A percentile compares a stretch with the other conserved stretches of the same genome.
These are phyloP conservation scores for Labeo rohita DNA, from an alignment of 2,113 vertebrate genomes.

Conservation along the genomic window DNA sequence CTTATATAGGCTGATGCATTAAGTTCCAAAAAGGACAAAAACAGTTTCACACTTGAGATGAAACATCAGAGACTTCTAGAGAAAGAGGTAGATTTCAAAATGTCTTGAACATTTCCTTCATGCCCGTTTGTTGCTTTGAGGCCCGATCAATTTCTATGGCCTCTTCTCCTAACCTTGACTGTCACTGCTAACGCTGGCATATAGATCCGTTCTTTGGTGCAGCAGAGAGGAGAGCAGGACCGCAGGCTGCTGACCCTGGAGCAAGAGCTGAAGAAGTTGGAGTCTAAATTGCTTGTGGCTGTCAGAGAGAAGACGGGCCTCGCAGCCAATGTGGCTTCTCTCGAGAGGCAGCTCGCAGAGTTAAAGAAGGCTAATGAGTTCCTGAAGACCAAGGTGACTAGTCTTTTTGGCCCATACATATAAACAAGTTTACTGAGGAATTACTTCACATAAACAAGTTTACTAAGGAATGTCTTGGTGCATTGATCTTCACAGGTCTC, in stretches of 20 bases:
- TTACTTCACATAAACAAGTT: background rate
- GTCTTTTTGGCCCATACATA: background rate
- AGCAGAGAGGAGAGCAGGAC: conserved; percentile 86
- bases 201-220: conserved; percentile 87
- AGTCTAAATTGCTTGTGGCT: conserved; percentile 83
- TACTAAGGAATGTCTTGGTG: background rate
- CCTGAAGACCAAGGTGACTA: conserved; percentile 88
- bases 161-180: background rate
- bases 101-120: background rate
- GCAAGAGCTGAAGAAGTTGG: conserved; percentile 83
- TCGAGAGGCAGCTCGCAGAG: conserved; percentile 87
- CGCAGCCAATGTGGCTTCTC: conserved; percentile 79
- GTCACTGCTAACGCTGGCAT: background rate
- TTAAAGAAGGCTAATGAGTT: conserved; percentile 87
- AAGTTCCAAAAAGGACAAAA: conserved; percentile 76
- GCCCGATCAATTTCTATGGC: background rate
- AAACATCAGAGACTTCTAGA: conserved; percentile 86
- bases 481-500: conserved; percentile 77
- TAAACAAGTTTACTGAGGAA: background rate
- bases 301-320: conserved; percentile 88
- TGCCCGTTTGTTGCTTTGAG: background rate
- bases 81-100: conserved; percentile 83
- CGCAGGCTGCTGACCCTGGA: conserved; percentile 79
- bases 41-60: conserved; percentile 71
- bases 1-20: conserved; percentile 61